These are phyloP conservation scores for Lordiphosa clarofinis DNA, from an alignment of 1,140 invertebrate species.

Conservation along the genomic window DNA sequence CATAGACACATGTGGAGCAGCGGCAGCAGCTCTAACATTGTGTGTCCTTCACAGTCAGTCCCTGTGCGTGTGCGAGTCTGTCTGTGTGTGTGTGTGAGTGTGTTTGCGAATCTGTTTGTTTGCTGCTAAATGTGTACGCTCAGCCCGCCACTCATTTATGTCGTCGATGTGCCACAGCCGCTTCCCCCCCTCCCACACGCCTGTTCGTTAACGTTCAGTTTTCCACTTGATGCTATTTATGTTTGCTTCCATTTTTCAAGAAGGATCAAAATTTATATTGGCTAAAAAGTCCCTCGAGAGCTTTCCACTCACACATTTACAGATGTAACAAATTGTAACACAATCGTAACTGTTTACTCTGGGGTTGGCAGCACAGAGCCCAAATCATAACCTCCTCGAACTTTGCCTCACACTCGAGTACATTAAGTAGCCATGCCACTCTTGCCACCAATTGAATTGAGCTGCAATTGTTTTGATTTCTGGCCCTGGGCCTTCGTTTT, in stretches of 20 bases:
- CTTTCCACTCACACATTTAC: slow-evolving; percentile 65
- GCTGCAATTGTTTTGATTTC: slow-evolving; percentile 77
- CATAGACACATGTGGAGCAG: slow-evolving; percentile 53
- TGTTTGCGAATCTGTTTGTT: slow-evolving; percentile 65
- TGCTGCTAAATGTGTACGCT: slow-evolving; percentile 75
- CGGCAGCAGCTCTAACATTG: slow-evolving; percentile 54
- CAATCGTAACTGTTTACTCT: slow-evolving; percentile 76
- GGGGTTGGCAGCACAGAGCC: slow-evolving; percentile 37
- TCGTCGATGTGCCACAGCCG: slow-evolving; percentile 68
- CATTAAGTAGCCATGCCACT: slow-evolving; percentile 42
- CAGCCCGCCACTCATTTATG: slow-evolving; percentile 76
- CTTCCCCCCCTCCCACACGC: slow-evolving; percentile 11
- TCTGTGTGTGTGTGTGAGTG: slow-evolving; percentile 15
- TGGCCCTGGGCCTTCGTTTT: slow-evolving; percentile 57
- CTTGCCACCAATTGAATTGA: slow-evolving; percentile 63
- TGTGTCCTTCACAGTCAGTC: slow-evolving; percentile 71
- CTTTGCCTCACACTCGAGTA: slow-evolving; percentile 27
- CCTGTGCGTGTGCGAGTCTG: slow-evolving; percentile 48
- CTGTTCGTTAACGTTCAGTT: slow-evolving; percentile 73
- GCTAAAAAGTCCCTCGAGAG: slow-evolving; percentile 76
- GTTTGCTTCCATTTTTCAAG: slow-evolving; percentile 78
- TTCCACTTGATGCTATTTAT: slow-evolving; percentile 78
- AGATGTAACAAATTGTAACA: slow-evolving; percentile 78
- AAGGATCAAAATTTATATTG: slow-evolving; percentile 78
- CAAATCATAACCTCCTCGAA: slow-evolving; percentile 67